Conservation (phyloP, 2,888 invertebrate genomes). For the Acrobasis consociella region DNA sequence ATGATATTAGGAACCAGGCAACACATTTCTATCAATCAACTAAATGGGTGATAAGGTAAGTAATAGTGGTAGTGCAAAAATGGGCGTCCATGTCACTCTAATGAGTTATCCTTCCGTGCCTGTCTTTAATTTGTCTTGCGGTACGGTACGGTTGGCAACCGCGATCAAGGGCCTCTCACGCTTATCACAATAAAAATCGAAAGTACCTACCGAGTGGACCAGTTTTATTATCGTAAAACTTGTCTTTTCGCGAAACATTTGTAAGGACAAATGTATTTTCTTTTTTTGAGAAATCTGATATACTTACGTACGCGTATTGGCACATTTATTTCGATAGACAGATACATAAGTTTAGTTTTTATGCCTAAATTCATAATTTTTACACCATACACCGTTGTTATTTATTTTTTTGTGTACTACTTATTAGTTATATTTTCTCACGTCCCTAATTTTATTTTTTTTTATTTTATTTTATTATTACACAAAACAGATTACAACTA, state of each 20-base stretch:
- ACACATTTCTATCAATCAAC: too few species aligned
- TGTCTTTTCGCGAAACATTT: constrained; percentile 36
- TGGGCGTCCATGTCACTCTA: background rate
- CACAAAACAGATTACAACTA: too few species aligned
- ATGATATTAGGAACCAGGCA: too few species aligned
- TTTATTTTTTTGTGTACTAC: too few species aligned
- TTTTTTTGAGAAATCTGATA: background rate
- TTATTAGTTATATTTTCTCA: too few species aligned
- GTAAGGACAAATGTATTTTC: background rate
- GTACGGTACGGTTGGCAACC: constrained; percentile 28
- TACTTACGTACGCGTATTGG: background rate
- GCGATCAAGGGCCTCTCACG: constrained; percentile 8
- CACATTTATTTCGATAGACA: background rate
- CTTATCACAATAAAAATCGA: constrained; percentile 44
- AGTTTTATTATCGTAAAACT: constrained; percentile 53
- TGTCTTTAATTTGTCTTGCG: background rate
- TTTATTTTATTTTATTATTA: too few species aligned
- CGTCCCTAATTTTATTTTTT: too few species aligned
- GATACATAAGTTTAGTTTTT: too few species aligned
- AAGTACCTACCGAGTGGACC: constrained; percentile 49
- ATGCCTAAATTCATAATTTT: too few species aligned
- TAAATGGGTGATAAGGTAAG: too few species aligned
- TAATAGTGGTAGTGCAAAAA: too few species aligned
- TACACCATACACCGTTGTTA: too few species aligned
- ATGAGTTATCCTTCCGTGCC: background rate